phyloP scores from a whole-genome alignment of 2,113 vertebrate genomes.

The Varanus komodoensis region DNA sequence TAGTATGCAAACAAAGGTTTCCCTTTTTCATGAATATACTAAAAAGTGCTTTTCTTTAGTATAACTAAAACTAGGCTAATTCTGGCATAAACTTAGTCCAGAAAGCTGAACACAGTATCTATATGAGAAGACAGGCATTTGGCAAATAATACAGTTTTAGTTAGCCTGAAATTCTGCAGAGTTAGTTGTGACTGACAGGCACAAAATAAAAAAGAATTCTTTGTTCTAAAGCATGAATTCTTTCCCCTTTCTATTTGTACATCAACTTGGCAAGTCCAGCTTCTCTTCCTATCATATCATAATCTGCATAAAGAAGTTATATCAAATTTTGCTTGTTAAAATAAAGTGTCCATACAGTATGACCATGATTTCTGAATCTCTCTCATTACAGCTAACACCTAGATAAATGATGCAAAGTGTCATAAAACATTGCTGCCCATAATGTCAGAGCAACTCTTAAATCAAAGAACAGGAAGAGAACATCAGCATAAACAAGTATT shows the following conservation, averaged over 20 bases:
- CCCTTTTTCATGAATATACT: conserved; percentile 51
- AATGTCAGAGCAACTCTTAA: not conserved
- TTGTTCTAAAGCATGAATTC: conserved; percentile 66
- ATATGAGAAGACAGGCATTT: conserved; percentile 60
- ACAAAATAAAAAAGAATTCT: conserved; percentile 70
- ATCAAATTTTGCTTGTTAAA: not conserved
- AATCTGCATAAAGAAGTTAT: conserved; percentile 11
- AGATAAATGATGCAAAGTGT: not conserved
- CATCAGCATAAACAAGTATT: not conserved
- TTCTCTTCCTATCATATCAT: conserved; percentile 30
- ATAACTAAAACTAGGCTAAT: conserved; percentile 66
- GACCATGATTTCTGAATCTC: not conserved
- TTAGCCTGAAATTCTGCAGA: conserved; percentile 71
- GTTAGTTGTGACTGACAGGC: conserved; percentile 73
- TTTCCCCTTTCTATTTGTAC: conserved; percentile 56
- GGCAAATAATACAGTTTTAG: conserved; percentile 66
- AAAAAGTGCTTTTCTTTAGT: conserved; percentile 39
- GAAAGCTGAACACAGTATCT: conserved; percentile 69
- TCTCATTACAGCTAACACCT: not conserved
- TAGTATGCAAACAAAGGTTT: conserved; percentile 33
- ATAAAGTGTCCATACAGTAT: not conserved
- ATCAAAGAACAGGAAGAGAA: not conserved
- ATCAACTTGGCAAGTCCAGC: conserved; percentile 47
- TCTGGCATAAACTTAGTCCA: conserved; percentile 68
- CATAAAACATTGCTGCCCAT: too few relatives aligned